phyloP scores from a whole-genome alignment of 2,888 invertebrate genomes.

The Sisyra nigra region DNA sequence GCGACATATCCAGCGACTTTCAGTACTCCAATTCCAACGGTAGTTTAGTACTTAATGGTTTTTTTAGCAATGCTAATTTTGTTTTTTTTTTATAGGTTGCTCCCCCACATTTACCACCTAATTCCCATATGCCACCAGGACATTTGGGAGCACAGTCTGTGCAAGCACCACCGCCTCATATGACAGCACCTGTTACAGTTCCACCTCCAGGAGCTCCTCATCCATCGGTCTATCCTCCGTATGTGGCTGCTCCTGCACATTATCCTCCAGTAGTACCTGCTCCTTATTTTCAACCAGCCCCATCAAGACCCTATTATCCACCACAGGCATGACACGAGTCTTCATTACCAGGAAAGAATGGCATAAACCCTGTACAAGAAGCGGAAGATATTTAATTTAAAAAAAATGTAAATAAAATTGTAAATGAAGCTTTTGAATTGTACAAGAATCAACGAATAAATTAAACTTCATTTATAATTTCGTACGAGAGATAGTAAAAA shows the following conservation, averaged over 20 bases:
- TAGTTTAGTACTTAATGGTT: not conserved
- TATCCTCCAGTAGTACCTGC: constrained; percentile 23
- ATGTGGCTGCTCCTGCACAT: constrained; percentile 25
- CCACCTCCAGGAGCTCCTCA: constrained; percentile 30
- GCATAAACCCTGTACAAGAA: no score
- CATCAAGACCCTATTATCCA: constrained; percentile 29
- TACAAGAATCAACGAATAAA: no score
- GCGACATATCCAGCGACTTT: constrained; percentile 22
- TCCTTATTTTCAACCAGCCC: constrained; percentile 18
- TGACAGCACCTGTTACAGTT: constrained; percentile 9
- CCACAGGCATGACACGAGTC: constrained; percentile 22
- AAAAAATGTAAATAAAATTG: no score
- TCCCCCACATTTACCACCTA: constrained; percentile 4
- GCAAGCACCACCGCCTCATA: constrained; percentile 5
- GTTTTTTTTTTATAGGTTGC: not conserved
- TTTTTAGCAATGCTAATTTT: not conserved
- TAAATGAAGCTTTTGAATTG: no score
- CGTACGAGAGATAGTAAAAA: no score
- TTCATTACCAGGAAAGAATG: not conserved
- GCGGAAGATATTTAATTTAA: no score
- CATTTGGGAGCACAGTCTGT: not conserved
- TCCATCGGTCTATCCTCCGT: constrained; percentile 26
- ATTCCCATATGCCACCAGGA: constrained; percentile 1
- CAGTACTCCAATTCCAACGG: constrained; percentile 10
- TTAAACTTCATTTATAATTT: no score